Conservation (phyloP, 2,797 vertebrate species). For the Bradypodion pumilum region DNA sequence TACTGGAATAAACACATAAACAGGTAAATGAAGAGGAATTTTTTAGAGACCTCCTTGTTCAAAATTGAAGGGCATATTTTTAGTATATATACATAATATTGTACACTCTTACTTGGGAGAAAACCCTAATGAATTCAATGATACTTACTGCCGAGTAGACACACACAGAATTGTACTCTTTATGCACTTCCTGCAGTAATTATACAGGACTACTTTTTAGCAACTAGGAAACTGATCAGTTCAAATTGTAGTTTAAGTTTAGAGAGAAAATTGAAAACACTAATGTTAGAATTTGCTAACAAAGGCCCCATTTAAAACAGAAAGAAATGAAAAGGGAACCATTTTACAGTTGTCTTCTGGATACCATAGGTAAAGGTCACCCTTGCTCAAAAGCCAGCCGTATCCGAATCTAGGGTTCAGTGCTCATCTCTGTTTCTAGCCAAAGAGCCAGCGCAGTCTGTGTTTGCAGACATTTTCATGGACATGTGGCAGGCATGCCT, state of each 20-base stretch:
- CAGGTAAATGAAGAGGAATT: slow-evolving; percentile 49
- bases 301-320: slow-evolving; percentile 54
- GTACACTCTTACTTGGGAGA: background rate
- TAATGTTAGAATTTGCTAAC: slow-evolving; percentile 37
- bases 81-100: background rate
- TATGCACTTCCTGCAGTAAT: slow-evolving; percentile 18
- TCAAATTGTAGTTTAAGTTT: slow-evolving; percentile 43
- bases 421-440: no score
- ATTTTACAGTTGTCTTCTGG: no score
- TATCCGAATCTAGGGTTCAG: no score
- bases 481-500: no score
- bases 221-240: slow-evolving; percentile 1
- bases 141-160: background rate
- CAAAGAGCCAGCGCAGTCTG: no score
- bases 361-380: no score
- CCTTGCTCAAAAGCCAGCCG: no score
- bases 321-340: no score
- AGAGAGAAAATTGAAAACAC: slow-evolving; percentile 17
- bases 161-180: background rate
- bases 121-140: background rate
- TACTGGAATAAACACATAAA: slow-evolving; percentile 62
- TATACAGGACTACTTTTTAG: slow-evolving; percentile 33
- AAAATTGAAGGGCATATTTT: background rate
- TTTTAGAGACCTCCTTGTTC: slow-evolving; percentile 16
- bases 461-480: no score